Evolutionary conservation across 2,888 invertebrate species (phyloP).

Genomic region (Acleris holmiana): DNA sequence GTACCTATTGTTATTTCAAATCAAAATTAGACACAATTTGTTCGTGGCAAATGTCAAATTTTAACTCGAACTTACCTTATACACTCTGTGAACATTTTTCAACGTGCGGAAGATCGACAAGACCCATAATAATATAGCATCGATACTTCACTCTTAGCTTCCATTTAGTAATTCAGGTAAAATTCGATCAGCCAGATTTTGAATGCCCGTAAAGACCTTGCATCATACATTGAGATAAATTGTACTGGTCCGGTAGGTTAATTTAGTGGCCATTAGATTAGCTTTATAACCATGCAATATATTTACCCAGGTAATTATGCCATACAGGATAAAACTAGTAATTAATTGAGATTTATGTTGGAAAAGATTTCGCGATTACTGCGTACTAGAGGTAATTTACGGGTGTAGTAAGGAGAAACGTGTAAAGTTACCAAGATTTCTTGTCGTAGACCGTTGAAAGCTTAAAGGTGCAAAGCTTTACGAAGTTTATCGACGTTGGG

Average conservation of each 20-base stretch:
- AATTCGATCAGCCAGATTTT: too few species aligned
- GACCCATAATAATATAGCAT: too few species aligned
- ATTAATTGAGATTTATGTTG: constrained; percentile 34
- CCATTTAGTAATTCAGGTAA: too few species aligned
- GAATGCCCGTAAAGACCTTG: too few species aligned
- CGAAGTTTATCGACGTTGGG: neutral
- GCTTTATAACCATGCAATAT: constrained; percentile 17
- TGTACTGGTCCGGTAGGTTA: constrained; percentile 4
- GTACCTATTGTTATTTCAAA: too few species aligned
- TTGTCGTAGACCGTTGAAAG: constrained; percentile 41
- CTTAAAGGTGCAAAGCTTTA: constrained; percentile 11
- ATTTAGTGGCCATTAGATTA: constrained; percentile 15
- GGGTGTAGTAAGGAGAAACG: constrained; percentile 21
- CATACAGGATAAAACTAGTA: constrained; percentile 29
- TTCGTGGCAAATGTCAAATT: too few species aligned
- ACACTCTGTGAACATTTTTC: too few species aligned
- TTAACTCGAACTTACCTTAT: too few species aligned
- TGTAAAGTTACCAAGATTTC: constrained; percentile 36
- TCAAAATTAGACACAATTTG: too few species aligned
- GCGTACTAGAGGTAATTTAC: constrained; percentile 26
- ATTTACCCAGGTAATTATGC: constrained; percentile 24
- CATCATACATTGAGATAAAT: too few species aligned
- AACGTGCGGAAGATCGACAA: too few species aligned
- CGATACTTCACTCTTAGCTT: too few species aligned
- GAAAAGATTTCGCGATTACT: constrained; percentile 31